Base-by-base conservation (phyloP, 2,113 vertebrate species). In the Cisticola juncidis region DNA sequence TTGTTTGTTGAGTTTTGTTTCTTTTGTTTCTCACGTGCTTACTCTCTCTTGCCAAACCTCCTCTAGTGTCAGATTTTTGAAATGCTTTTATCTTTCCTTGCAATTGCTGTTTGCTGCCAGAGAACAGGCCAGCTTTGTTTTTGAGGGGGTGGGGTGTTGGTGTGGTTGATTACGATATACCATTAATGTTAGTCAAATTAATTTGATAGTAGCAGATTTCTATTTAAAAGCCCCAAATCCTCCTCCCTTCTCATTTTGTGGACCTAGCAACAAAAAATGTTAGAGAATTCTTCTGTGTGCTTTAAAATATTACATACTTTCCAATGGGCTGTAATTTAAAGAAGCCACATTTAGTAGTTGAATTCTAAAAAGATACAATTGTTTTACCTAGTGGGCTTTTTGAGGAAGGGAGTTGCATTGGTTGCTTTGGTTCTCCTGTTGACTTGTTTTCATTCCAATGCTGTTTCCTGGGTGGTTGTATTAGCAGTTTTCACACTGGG, bases 41-140 rank as follows among this genome's bases (percentile, higher is more conserved):
- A 6, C 66, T 73, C 21, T 70, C 53, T 95, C 36, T 84, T 79
- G 64, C 62, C 62, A 66, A 64, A 79, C 12, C 56, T 64, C 66
- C 17, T 82, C 66, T 44, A 48, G 16, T 44, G 57, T 91, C 70
- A 76, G 36, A 33, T 85, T 79, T 94, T 87, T 70, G n/a, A 72
- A 79, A 15, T 80, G 70, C 58, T 61, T 92, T 81, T 70, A 0
- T 81, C 73, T 94, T 85, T 79, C 61, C 48, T 88, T 78, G 68
- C 4, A 1, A 92, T 90, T 93, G n/a, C 44, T 93, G 54, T 93
- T 88, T 92, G 19, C 60, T 88, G 68, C 47, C 56, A 96, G 91
- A 78, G 81, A 78, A 62, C 22, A 54, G 47, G 33, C 51, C 88
- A 38, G 53, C 60, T 83, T 95, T 93, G 48, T 73, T 89, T 95